These are phyloP conservation scores for Ariopsis seemanni DNA, from an alignment of 2,113 vertebrate species.

Conservation along the genomic window DNA sequence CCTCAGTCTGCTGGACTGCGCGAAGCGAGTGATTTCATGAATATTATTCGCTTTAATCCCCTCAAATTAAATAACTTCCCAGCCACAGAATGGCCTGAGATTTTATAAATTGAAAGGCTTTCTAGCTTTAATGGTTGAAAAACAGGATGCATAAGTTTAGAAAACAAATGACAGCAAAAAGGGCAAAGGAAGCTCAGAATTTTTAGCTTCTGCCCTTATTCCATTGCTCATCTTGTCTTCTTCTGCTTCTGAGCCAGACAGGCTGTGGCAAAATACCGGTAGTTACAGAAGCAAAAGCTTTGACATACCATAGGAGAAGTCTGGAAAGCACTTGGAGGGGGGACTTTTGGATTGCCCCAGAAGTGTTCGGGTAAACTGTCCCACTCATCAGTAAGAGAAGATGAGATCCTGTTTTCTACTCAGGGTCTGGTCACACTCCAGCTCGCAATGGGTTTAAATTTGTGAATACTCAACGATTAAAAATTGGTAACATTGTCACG, in stretches of 20 bases:
- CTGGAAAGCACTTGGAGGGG: background rate
- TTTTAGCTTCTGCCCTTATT: background rate
- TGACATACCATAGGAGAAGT: accelerated
- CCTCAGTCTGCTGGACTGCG: no score
- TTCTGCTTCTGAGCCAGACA: background rate
- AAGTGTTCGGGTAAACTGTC: background rate
- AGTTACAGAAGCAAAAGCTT: background rate
- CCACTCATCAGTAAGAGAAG: background rate
- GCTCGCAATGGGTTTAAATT: no score
- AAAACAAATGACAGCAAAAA: background rate
- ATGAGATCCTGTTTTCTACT: background rate
- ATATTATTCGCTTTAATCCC: no score
- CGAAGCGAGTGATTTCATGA: no score
- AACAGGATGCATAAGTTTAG: background rate
- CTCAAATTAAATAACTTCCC: no score
- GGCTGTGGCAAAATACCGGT: no score
- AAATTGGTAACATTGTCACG: no score
- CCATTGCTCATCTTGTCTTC: background rate
- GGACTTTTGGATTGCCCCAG: background rate
- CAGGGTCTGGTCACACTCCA: no score
- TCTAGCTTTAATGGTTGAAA: background rate
- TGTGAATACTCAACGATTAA: no score
- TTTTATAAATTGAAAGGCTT: no score
- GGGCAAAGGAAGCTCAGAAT: background rate
- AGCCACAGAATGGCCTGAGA: no score